Base-by-base conservation (phyloP, 2,113 vertebrate genomes). In the Dissostichus mawsoni region DNA sequence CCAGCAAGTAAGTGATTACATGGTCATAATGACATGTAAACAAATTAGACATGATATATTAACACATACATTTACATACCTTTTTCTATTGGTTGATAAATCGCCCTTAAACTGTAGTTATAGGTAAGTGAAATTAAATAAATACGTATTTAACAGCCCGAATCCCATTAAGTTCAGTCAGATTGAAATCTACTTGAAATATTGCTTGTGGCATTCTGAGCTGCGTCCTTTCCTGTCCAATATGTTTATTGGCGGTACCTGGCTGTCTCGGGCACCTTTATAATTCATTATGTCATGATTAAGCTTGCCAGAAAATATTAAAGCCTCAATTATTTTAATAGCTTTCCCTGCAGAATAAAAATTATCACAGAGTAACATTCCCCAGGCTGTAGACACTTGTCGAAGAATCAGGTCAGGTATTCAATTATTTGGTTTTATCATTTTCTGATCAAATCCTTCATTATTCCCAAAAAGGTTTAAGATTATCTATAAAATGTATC, bases 241-340 rank as follows among this genome's bases (percentile, higher is more conserved):
- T 89, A 72, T 87, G 83, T 89, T 86, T 86, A 87, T 75, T 75
- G 67, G 69, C 55, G 25, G 78, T 73, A 73, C 71, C 77, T 70
- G 74, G 88, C 74, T 52, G 62, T 68, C 29, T 70, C 50, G 25
- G 77, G 52, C 66, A 68, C 74, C 62, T 87, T 84, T 78, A 63
- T 66, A 51, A 85, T 79, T 88, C 23, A 85, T 81, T 72, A 65
- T 66, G 53, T 41, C 63, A 77, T 69, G 63, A 82, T 81, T 79
- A 77, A 73, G 78, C 69, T 61, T 85, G 88, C 82, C 86, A 89
- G 70, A 67, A 81, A 76, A 88, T 78, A 82, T 88, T 75, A 80
- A 81, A 77, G 58, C 78, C 66, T 72, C 65, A 78, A 71, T 80
- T 67, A 59, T 57, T 62, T 81, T 57, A 87, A 71, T 86, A 58